Evolutionary conservation across 2,113 vertebrate genomes (phyloP).

Genomic region (Leptosomus discolor): DNA sequence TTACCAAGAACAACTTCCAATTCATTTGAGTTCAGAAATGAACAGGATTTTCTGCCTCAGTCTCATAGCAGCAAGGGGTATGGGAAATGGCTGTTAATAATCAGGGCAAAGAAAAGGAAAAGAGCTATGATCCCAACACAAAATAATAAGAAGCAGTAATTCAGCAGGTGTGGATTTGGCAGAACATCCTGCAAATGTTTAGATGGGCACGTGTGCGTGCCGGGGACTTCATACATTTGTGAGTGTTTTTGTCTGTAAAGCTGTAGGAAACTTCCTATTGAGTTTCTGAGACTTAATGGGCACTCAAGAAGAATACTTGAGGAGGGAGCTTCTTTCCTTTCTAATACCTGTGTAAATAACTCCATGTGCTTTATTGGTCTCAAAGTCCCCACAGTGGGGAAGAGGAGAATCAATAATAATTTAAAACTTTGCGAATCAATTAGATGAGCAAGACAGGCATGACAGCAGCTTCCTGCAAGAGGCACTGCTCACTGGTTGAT

Average conservation of each 20-base stretch:
- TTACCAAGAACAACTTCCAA: not conserved
- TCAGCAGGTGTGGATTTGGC: not conserved
- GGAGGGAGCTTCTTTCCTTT: not conserved
- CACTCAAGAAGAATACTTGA: not conserved
- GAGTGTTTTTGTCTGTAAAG: not conserved
- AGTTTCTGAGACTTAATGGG: not conserved
- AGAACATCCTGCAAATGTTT: not conserved
- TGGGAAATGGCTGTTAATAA: slow-evolving; percentile 8
- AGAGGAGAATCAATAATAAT: not conserved
- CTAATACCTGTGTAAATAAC: slow-evolving; percentile 30
- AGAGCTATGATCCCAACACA: not conserved
- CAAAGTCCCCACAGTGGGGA: not conserved
- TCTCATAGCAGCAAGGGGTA: not conserved
- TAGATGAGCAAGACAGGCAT: not conserved
- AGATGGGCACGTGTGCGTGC: not conserved
- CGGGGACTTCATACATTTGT: not conserved
- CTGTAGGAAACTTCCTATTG: not conserved
- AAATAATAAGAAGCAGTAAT: not conserved
- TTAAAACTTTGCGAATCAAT: slow-evolving; percentile 53
- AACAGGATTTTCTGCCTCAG: not conserved
- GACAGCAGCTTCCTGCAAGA: not conserved
- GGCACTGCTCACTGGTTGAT: not conserved
- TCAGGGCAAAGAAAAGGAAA: not conserved
- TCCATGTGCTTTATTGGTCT: slow-evolving; percentile 9
- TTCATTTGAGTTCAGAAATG: not conserved